Evolutionary conservation across 2,113 vertebrate species (phyloP).

Genomic region (Bothrops jararaca): DNA sequence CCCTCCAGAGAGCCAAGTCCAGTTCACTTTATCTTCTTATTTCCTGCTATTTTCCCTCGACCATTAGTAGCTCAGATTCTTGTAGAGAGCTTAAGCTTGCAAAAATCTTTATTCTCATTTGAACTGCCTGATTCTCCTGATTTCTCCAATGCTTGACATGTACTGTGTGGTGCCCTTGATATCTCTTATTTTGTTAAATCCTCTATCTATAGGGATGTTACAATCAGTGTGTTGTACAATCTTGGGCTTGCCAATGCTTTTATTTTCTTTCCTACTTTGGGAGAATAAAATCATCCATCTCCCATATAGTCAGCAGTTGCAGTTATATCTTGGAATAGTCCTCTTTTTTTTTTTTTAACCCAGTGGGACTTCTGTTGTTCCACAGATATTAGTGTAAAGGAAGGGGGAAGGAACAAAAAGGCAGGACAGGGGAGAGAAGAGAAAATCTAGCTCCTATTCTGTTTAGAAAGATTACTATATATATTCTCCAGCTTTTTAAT

Average conservation of each 20-base stretch:
- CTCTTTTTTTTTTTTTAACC: neutral
- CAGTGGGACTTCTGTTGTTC: slow-evolving; percentile 21
- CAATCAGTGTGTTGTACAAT: neutral
- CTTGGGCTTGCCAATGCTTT: neutral
- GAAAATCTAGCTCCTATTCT: slow-evolving; percentile 13
- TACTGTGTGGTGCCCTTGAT: neutral
- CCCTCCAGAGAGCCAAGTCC: neutral
- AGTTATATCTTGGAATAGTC: neutral
- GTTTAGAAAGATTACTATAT: slow-evolving; percentile 58
- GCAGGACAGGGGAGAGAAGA: neutral
- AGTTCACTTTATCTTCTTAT: neutral
- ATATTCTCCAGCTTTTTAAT: slow-evolving; percentile 70
- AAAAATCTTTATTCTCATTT: neutral
- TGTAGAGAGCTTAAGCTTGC: neutral
- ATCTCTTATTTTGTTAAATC: neutral
- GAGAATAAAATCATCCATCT: neutral
- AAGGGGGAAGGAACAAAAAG: neutral
- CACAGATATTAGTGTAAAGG: slow-evolving; percentile 14
- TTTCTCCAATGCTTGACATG: neutral
- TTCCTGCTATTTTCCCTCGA: neutral
- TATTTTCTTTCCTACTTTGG: neutral
- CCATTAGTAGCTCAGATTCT: neutral
- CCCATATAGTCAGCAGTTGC: neutral
- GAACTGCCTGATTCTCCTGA: neutral
- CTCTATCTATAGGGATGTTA: too few relatives aligned